Evolutionary conservation across 2,113 vertebrate genomes (phyloP), one percentile per base, ranked within the genome.

Genomic region (Asarcornis scutulata): DNA sequence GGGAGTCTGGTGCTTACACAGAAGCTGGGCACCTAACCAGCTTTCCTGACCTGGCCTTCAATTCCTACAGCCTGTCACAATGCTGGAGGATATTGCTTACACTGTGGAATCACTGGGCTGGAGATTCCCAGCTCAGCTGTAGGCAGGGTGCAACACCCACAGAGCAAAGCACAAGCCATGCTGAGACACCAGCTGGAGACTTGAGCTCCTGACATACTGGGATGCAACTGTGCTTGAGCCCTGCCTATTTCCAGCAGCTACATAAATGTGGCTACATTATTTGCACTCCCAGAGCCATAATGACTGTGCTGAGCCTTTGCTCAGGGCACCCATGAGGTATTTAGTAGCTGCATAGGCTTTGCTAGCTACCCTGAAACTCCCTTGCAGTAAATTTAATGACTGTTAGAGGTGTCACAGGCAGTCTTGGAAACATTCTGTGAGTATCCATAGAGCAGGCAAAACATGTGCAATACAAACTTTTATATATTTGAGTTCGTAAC

Each of bases 141-240:
- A 29, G 55, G 38, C 64, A 92, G 52, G 80, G 75, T 64, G 38
- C 23, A 82, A 63, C 1, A 1, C 74, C 25, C 56, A 17, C 2
- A 4, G 34, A 56, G 31, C 8, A 13, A 92, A 91, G 42, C 29
- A 93, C 69, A 92, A 90, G 75, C 66, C 83, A 26, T 17, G 53
- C 86, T 68, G 91, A 94, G 80, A 42, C n/a, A 90, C 52, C 83
- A 91, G 29, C 34, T 92, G 91, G 77, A 95, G 84, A 53, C 9
- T 8, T 13, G 13, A 89, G 58, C 32, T 91, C 48, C 52, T 67
- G 13, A 42, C 38, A n/a, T 0, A 34, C 7, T 42, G n/a, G 42
- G 55, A 48, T 8, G 55, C 60, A 6, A 22, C 13, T 44, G 12
- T 52, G 32, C 64, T 82, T 42, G 46, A 88, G 38, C 27, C 32